Percentiles rank a stretch among this genome's conserved stretches.
phyloP scores from a whole-genome alignment of 2,888 invertebrate genomes.

The Selenia dentaria region DNA sequence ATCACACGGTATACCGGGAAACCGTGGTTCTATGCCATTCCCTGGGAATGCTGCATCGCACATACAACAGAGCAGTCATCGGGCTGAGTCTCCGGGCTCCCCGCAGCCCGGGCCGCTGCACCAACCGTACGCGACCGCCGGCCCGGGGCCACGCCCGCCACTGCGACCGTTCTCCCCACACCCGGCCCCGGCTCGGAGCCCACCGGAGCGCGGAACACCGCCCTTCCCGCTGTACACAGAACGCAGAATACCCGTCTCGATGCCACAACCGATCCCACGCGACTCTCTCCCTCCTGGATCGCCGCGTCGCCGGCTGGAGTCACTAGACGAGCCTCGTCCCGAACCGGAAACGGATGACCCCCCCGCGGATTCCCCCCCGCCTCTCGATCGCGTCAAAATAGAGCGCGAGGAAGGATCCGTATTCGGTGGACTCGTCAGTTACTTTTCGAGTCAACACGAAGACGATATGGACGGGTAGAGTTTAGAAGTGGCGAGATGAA shows the following conservation, averaged over 20 bases:
- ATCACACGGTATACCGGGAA: neutral
- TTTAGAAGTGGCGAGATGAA: neutral
- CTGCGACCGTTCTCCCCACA: conserved; percentile 26
- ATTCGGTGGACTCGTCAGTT: conserved; percentile 95
- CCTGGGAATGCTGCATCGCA: conserved; percentile 4
- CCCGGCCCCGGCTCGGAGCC: conserved; percentile 6
- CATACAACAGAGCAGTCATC: neutral
- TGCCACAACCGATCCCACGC: conserved; percentile 19
- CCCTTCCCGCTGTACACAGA: conserved; percentile 32
- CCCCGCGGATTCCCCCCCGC: conserved; percentile 17
- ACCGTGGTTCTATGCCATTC: conserved; percentile 12
- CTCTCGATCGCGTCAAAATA: conserved; percentile 17
- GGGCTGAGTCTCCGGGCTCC: neutral
- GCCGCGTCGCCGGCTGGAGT: conserved; percentile 14
- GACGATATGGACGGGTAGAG: conserved; percentile 90
- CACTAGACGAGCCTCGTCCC: conserved; percentile 19
- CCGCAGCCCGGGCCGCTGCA: conserved; percentile 17
- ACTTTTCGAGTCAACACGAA: conserved; percentile 95
- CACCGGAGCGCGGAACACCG: conserved; percentile 42
- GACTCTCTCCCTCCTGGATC: conserved; percentile 13
- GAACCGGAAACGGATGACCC: conserved; percentile 7
- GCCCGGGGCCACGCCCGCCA: conserved; percentile 9
- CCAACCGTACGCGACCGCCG: conserved; percentile 25
- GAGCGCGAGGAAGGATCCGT: conserved; percentile 87
- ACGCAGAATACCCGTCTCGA: conserved; percentile 17